Base-by-base conservation (phyloP, 2,888 invertebrate species). In the Chrysolina americana region DNA sequence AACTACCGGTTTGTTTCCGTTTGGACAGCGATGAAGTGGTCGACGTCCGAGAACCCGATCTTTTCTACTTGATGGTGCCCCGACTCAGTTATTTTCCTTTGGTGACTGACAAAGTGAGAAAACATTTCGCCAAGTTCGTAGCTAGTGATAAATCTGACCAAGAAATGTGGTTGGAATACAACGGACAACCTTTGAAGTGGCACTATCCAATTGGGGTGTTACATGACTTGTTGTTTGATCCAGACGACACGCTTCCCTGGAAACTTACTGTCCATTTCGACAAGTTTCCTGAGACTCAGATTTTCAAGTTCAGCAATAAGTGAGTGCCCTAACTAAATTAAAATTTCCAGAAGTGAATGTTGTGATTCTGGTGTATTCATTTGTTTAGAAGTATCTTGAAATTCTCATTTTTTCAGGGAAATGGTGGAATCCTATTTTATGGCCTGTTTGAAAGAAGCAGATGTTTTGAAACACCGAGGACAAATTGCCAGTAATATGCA, bases 391-490 rank as follows among this genome's bases (percentile, higher is more conserved):
- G 21, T 53, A 4, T 21, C 10, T 63, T 2, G n/a, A 64, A 41
- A 36, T 36, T 8, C 11, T n/a, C 5, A 74, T 74, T 68, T 23
- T 75, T 88, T 90, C 70, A 96, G 96, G 87, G 98, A 98, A 87
- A 92, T 94, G 15, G 94, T 99, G 17, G 98, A 98, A 88, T 93
- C 98, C 2, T 94, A 97, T 87, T 99, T 97, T 87, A 94, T 99
- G 93, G 95, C 98, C 21, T 95, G 95, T 79, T 90, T 99, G 10
- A 99, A 99, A 89, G 99, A 99, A 90, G 99, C 99, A 0, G 99
- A 99, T 90, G 95, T 96, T n/a, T 89, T 99, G 59, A 99, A 99
- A 87, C 98, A 99, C 87, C 91, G 96, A 80, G 95, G 96, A 9
- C 95, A 95, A 88, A 93, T 97, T 19, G 95, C 96, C 82, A 95